A percentile compares a stretch with the other conserved stretches of the same genome.
Conservation (phyloP, 2,113 vertebrate genomes). For the Daphoenositta chrysoptera region DNA sequence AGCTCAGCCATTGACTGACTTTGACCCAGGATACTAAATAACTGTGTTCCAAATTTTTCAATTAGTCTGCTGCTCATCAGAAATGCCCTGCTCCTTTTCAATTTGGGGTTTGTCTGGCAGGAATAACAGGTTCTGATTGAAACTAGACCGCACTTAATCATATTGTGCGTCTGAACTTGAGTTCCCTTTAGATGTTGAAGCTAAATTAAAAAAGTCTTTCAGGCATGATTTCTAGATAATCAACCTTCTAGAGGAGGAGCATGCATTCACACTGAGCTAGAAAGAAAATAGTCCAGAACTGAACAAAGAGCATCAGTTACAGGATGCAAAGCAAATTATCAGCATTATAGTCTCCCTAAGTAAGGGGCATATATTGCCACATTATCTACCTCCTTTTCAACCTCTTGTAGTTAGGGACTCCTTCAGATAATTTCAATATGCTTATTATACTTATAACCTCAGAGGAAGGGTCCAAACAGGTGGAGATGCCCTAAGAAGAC, state of each 20-base stretch:
- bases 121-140: background rate
- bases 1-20: background rate
- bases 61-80: background rate
- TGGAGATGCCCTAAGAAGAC: background rate
- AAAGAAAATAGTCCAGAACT: background rate
- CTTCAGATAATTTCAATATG: background rate
- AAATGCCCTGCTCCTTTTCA: background rate
- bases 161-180: background rate
- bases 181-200: background rate
- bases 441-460: background rate
- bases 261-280: background rate
- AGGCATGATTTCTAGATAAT: background rate
- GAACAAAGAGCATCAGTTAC: background rate
- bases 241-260: background rate
- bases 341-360: background rate
- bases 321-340: background rate
- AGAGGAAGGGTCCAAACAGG: background rate
- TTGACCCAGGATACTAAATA: background rate
- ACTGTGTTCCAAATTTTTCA: background rate
- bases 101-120: background rate
- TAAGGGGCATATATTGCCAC: background rate
- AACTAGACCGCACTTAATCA: background rate
- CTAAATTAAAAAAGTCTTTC: background rate
- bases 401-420: background rate
- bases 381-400: background rate